phyloP scores from a whole-genome alignment of 2,113 vertebrate species.

The Sigmodon hispidus region DNA sequence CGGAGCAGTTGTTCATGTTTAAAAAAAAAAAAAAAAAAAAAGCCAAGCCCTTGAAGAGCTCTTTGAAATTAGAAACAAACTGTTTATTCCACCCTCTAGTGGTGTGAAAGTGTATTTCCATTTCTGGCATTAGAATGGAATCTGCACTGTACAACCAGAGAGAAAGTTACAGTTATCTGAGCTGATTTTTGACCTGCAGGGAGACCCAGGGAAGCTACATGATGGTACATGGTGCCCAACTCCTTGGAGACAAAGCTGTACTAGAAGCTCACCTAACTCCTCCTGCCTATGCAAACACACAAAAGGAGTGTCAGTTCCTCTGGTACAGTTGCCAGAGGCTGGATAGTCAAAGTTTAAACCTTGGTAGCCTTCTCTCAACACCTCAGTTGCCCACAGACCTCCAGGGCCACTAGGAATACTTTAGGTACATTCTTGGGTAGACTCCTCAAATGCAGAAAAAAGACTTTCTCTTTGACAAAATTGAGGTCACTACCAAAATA shows the following conservation, averaged over 20 bases:
- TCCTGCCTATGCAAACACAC: no score
- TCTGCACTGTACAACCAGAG: neutral
- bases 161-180: neutral
- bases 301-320: neutral
- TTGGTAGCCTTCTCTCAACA: rapidly evolving
- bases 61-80: neutral
- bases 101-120: constrained; percentile 37
- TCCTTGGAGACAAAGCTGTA: neutral
- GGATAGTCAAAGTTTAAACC: neutral
- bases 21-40: neutral
- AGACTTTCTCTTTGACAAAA: neutral
- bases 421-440: neutral
- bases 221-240: neutral
- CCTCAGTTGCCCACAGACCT: neutral
- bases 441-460: neutral
- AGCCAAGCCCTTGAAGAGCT: neutral
- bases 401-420: neutral
- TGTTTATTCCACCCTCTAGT: constrained; percentile 75
- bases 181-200: rapidly evolving
- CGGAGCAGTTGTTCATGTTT: neutral
- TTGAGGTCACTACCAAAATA: neutral
- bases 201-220: neutral
- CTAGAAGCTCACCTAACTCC: rapidly evolving
- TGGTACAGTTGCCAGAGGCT: neutral
- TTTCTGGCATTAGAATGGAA: neutral